phyloP scores from a whole-genome alignment of 2,888 invertebrate species.

The Callyntrura guangdongensis region DNA sequence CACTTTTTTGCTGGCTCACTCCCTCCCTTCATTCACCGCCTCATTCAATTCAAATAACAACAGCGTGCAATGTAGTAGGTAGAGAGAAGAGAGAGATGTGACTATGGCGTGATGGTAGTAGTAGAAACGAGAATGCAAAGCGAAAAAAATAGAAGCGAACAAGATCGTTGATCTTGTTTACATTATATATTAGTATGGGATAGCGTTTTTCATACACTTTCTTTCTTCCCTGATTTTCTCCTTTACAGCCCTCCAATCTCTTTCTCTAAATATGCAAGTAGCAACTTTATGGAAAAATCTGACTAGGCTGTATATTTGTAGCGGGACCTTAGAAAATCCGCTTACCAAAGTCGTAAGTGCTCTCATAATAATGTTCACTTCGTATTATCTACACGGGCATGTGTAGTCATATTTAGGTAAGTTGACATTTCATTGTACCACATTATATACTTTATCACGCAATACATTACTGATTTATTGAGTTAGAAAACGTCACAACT shows the following conservation, averaged over 20 bases:
- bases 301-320: background rate
- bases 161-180: slow-evolving; percentile 71
- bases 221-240: background rate
- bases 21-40: slow-evolving; percentile 63
- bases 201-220: background rate
- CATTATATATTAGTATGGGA: slow-evolving; percentile 55
- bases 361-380: too few relatives aligned
- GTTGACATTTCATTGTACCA: too few relatives aligned
- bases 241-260: background rate
- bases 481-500: too few relatives aligned
- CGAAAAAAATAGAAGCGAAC: background rate
- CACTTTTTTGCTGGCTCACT: slow-evolving; percentile 59
- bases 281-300: background rate
- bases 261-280: background rate
- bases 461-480: too few relatives aligned
- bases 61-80: background rate
- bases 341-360: too few relatives aligned
- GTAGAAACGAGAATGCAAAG: background rate
- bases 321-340: too few relatives aligned
- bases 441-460: too few relatives aligned
- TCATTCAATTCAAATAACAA: slow-evolving; percentile 45
- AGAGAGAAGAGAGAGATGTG: background rate
- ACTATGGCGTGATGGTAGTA: background rate
- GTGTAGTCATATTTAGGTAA: too few relatives aligned
- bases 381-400: too few relatives aligned